Base-by-base conservation (phyloP, 2,797 vertebrate species). In the Pipistrellus kuhlii region DNA sequence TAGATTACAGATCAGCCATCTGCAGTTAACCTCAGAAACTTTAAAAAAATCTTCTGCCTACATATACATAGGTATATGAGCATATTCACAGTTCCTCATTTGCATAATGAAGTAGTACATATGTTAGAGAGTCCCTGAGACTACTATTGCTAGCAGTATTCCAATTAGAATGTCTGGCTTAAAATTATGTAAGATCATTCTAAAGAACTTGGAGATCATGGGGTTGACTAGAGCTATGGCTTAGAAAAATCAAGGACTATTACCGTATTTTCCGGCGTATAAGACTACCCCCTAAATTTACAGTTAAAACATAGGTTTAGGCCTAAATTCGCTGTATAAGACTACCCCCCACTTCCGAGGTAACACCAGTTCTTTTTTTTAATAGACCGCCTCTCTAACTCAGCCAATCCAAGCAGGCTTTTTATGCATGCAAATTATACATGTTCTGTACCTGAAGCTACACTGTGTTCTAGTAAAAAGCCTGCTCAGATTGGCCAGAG, bases 211-310 rank as follows among this genome's bases (percentile, higher is more conserved):
- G 9, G 46, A 46, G 13, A 77, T 55, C 27, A 78, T 46, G 17
- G 38, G 21, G 27, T 64, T 82, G 51, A 59, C 18, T 46, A 88
- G 23, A 86, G 55, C 21, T 71, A 72, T 10, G 3, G 11, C 18
- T 89, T 71, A 8, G 81, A 71, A 90, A 94, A 95, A 85, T 41
- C 71, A 46, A 85, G 35, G 17, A 32, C 44, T 55, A 38, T 94
- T 73, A 38, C 38, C 38, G 5, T 38, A 38, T 38, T 38, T 38
- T 38, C 38, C 5, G 5, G 38, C 5, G 38, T 38, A 38, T 38
- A 38, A 38, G 38, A 38, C 5, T 4, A 38, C 5, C 38, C 38
- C 38, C 38, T 38, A 38, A 38, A 5, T 38, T 38, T 38, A 38
- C 38, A 38, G 38, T 38, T 38, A 38, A 38, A 38, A 38, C 38